phyloP scores from a whole-genome alignment of 2,113 vertebrate species.

The Pandion haliaetus region DNA sequence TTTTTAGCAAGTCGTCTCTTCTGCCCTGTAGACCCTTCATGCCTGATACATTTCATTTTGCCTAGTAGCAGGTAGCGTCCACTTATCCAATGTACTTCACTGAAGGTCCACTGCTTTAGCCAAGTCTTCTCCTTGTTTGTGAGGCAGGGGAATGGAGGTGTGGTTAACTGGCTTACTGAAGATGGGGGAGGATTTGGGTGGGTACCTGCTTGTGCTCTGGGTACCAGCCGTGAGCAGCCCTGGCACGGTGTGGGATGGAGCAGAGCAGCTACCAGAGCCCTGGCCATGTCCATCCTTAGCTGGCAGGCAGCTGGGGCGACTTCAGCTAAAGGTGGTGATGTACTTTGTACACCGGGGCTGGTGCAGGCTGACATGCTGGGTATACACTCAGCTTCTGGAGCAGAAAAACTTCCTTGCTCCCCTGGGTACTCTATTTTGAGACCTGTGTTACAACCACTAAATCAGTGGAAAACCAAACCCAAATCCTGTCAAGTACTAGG shows the following conservation, averaged over 20 bases:
- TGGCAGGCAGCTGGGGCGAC: not conserved
- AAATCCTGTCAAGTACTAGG: not conserved
- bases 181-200: not conserved
- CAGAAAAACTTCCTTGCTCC: not conserved
- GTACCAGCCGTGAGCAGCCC: not conserved
- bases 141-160: rapidly evolving
- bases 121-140: not conserved
- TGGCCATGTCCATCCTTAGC: not conserved
- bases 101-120: not conserved
- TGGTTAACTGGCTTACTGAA: not conserved
- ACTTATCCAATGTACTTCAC: not conserved
- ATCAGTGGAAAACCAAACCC: conserved; percentile 35
- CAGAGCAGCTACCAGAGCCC: not conserved
- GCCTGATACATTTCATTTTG: not conserved
- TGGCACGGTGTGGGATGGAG: not conserved
- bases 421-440: not conserved
- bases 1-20: not conserved
- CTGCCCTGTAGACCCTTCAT: not conserved
- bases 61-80: not conserved
- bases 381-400: not conserved
- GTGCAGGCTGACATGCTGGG: not conserved
- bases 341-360: rapidly evolving
- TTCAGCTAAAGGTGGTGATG: not conserved
- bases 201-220: not conserved
- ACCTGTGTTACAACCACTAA: not conserved